These are phyloP conservation scores for Pseudotriccus pelzelni DNA, from an alignment of 2,797 vertebrate species.

Conservation along the genomic window DNA sequence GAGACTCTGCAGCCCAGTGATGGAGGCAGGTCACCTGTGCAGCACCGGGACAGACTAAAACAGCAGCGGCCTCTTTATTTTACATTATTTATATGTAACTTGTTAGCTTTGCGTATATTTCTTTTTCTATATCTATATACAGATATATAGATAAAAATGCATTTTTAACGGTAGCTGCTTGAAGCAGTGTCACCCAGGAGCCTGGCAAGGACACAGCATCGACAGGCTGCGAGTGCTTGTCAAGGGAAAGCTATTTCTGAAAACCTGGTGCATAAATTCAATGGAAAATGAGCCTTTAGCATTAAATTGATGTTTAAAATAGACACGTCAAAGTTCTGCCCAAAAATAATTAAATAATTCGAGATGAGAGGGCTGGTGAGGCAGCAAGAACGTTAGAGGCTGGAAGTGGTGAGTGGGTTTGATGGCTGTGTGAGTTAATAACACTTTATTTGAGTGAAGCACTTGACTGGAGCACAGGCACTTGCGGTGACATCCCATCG, in stretches of 20 bases:
- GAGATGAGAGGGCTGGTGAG: background rate
- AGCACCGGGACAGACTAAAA: background rate
- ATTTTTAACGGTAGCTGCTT: background rate
- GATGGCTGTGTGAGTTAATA: background rate
- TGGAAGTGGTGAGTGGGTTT: background rate
- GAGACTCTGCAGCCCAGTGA: background rate
- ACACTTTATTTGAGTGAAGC: background rate
- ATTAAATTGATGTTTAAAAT: background rate
- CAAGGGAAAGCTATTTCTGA: background rate
- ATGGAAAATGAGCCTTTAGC: background rate
- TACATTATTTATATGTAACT: background rate
- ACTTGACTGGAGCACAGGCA: background rate
- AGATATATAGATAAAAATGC: background rate
- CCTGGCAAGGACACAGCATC: background rate
- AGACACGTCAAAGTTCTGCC: background rate
- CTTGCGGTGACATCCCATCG: background rate
- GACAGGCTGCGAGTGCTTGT: background rate
- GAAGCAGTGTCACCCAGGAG: background rate
- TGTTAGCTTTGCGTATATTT: no score
- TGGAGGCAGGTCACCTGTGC: background rate
- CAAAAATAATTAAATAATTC: background rate
- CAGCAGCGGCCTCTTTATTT: background rate
- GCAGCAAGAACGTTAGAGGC: background rate
- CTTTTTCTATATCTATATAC: background rate
- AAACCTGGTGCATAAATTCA: background rate